Evolutionary conservation across 1,140 invertebrate genomes (phyloP).

Genomic region (Platorchestia sp.): DNA sequence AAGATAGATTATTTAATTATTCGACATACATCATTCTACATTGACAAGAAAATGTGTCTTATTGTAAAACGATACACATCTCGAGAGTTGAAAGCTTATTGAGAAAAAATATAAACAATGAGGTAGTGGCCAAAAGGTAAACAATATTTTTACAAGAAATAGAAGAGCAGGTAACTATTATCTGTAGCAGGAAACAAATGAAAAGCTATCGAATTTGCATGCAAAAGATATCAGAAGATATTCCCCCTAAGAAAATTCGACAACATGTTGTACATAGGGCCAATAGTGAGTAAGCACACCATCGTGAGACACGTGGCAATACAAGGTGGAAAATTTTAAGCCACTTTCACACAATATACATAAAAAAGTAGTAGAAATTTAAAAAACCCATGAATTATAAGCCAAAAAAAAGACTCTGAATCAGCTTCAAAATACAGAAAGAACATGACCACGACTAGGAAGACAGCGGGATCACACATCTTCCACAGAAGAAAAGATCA

Average conservation of each 20-base stretch:
- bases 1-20: background rate
- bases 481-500: slow-evolving; percentile 11
- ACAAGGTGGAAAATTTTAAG: background rate
- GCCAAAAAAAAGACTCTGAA: background rate
- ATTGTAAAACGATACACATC: background rate
- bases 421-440: background rate
- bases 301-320: no score
- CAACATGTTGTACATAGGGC: no score
- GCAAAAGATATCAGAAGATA: no score
- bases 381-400: background rate
- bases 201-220: background rate
- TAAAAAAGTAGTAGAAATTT: background rate
- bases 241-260: no score
- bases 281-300: no score
- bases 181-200: background rate
- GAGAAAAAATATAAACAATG: background rate
- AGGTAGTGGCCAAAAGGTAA: background rate
- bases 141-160: background rate
- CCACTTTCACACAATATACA: background rate
- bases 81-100: background rate
- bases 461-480: background rate
- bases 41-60: background rate
- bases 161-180: background rate
- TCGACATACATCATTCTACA: background rate
- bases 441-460: background rate